Percentiles rank a stretch among this genome's conserved stretches.
These are phyloP conservation scores for Popillia japonica DNA, from an alignment of 1,140 invertebrate genomes.

Conservation along the genomic window DNA sequence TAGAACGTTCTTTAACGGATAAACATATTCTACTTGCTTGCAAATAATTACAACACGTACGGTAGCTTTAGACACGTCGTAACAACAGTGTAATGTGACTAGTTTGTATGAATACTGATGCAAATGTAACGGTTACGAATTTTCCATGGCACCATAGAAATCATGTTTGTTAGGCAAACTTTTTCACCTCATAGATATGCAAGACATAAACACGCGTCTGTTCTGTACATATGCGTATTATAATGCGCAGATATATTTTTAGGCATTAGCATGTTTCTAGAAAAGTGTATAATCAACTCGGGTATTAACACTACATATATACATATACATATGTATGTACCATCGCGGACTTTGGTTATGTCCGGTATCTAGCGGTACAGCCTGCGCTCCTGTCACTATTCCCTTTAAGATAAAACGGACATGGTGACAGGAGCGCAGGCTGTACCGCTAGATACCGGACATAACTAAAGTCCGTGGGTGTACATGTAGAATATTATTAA, in stretches of 20 bases:
- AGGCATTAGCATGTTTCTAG: not conserved
- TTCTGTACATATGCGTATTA: not conserved
- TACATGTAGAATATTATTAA: no score
- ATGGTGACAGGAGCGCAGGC: no score
- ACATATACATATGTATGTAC: no score
- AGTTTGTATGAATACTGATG: not conserved
- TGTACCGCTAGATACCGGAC: no score
- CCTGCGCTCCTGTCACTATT: no score
- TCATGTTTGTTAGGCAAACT: not conserved
- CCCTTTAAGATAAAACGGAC: no score
- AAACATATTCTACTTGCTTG: not conserved
- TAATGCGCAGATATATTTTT: not conserved
- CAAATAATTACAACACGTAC: not conserved
- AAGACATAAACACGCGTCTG: not conserved
- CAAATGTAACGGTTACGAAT: conserved; percentile 1
- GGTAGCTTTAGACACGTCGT: not conserved
- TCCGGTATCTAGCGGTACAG: no score
- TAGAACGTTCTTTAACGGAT: not conserved
- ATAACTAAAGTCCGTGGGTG: no score
- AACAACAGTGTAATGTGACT: not conserved
- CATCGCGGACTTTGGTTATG: no score
- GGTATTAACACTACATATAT: no score
- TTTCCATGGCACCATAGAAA: not conserved
- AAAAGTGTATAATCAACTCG: no score
- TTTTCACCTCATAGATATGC: not conserved